Conservation (phyloP, 2,797 vertebrate species). For the Tapirus indicus region DNA sequence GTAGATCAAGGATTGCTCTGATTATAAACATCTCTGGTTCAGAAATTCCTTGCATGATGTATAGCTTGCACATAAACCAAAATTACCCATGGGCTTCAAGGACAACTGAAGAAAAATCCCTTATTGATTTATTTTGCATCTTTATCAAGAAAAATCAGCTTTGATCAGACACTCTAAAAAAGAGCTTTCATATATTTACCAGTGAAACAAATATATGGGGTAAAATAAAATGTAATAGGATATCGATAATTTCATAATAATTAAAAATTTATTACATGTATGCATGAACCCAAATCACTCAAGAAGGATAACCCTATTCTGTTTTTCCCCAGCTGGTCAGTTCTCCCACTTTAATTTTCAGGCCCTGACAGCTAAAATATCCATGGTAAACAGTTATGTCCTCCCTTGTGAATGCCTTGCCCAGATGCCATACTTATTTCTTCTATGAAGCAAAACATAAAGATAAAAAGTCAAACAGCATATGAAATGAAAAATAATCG, state of each 20-base stretch:
- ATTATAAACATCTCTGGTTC: constrained; percentile 20
- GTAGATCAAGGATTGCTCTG: neutral
- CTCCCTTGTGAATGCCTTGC: neutral
- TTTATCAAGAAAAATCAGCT: constrained; percentile 31
- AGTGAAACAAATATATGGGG: neutral
- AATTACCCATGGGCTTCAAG: neutral
- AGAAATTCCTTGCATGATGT: constrained; percentile 46
- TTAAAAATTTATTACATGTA: neutral
- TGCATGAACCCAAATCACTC: neutral
- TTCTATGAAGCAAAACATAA: constrained; percentile 52
- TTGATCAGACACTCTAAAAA: constrained; percentile 33
- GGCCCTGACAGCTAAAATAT: constrained; percentile 18
- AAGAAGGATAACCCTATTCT: constrained; percentile 13
- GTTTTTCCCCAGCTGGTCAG: constrained; percentile 58
- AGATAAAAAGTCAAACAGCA: constrained; percentile 63
- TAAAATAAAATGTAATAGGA: constrained; percentile 23
- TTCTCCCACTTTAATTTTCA: constrained; percentile 48
- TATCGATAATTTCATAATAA: neutral
- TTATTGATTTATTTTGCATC: constrained; percentile 30
- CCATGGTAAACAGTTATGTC: neutral
- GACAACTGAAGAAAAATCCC: neutral
- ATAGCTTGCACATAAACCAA: constrained; percentile 20
- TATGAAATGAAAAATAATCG: constrained; percentile 73
- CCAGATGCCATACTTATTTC: constrained; percentile 61
- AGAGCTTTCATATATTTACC: neutral